These are phyloP conservation scores for Drosophila lacicola DNA, from an alignment of 2,888 invertebrate species.

Conservation along the genomic window DNA sequence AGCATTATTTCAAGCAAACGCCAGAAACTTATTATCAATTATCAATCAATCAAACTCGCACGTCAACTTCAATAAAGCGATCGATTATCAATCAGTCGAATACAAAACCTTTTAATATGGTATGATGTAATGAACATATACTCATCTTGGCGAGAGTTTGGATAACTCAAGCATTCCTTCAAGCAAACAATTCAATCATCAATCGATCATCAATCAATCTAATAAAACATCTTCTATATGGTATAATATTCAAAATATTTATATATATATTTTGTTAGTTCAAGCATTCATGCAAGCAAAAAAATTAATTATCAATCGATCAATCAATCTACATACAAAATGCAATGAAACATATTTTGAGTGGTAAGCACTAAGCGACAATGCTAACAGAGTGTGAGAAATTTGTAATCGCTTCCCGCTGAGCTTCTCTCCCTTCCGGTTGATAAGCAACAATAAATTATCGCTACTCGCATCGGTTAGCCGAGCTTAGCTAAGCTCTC, in stretches of 20 bases:
- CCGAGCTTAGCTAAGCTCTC: neutral
- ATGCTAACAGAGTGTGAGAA: neutral
- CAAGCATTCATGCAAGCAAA: neutral
- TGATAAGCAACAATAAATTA: conserved; percentile 22
- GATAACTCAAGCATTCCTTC: neutral
- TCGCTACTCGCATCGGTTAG: conserved; percentile 5
- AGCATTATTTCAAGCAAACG: no score
- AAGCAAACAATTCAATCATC: neutral
- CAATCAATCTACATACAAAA: no score
- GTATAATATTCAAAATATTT: no score
- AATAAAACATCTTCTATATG: no score
- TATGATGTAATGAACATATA: no score
- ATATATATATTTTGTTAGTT: neutral
- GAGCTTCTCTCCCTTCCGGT: neutral
- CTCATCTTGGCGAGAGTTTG: no score
- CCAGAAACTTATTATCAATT: no score
- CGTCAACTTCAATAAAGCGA: no score
- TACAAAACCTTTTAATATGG: neutral
- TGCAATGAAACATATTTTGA: conserved; percentile 5
- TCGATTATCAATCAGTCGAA: neutral
- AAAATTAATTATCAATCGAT: no score
- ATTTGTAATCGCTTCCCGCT: conserved; percentile 5
- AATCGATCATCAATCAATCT: no score
- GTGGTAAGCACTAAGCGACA: neutral
- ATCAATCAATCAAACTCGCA: no score